phyloP scores from a whole-genome alignment of 2,113 vertebrate genomes.

The Alethe diademata region DNA sequence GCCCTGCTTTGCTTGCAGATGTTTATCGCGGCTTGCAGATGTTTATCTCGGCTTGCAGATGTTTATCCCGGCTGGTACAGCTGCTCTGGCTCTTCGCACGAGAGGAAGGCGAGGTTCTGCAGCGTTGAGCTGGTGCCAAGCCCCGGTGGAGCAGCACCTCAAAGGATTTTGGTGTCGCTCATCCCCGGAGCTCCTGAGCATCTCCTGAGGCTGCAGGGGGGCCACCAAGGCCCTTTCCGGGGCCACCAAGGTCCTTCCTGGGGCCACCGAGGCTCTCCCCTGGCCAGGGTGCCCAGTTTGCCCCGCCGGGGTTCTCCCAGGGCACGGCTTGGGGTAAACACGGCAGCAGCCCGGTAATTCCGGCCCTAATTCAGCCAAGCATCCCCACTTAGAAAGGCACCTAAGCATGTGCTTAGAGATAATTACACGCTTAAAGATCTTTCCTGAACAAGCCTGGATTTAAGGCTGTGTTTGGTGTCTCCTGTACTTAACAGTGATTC shows the following conservation, averaged over 20 bases:
- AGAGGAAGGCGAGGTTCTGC: not conserved
- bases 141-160: not conserved
- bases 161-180: accelerated
- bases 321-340: not conserved
- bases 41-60: not conserved
- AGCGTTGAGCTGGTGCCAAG: not conserved
- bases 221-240: not conserved
- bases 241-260: not conserved
- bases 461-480: not conserved
- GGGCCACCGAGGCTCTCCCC: not conserved
- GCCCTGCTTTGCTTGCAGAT: not conserved
- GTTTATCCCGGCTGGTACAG: not conserved
- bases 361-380: not conserved
- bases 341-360: not conserved
- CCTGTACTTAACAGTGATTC: not conserved
- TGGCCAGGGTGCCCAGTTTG: accelerated
- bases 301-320: not conserved
- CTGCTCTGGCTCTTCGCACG: not conserved
- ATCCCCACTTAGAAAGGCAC: not conserved
- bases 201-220: not conserved
- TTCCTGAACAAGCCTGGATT: not conserved
- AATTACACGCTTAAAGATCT: not conserved
- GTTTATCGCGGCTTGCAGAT: not conserved
- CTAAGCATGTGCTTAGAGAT: not conserved
- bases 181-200: not conserved